A percentile compares a stretch with the other conserved stretches of the same genome.
These are phyloP conservation scores for Seladonia tumulorum DNA, from an alignment of 2,888 invertebrate genomes.

Conservation along the genomic window DNA sequence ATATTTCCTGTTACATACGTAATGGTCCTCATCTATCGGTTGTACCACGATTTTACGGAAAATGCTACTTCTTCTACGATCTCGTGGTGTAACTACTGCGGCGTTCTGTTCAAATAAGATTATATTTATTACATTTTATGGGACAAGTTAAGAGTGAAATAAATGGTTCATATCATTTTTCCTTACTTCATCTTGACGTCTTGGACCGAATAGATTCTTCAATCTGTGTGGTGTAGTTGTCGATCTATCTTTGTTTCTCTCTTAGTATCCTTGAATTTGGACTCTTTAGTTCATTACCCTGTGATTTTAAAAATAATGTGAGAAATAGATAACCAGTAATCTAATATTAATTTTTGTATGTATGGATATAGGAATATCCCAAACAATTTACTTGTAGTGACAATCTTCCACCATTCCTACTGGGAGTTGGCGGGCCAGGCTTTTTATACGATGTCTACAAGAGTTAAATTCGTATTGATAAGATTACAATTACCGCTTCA, in stretches of 20 bases:
- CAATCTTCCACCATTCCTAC: constrained; percentile 91
- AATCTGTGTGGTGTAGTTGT: constrained; percentile 79
- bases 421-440: constrained; percentile 94
- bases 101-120: constrained; percentile 68
- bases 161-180: constrained; percentile 17
- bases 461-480: constrained; percentile 28
- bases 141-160: neutral
- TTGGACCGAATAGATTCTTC: constrained; percentile 75
- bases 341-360: neutral
- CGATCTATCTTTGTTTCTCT: constrained; percentile 77
- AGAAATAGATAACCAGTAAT: neutral
- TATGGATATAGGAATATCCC: neutral
- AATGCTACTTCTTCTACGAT: constrained; percentile 76
- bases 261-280: constrained; percentile 76
- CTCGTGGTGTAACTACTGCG: constrained; percentile 74
- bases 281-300: constrained; percentile 79
- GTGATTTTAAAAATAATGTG: constrained; percentile 21
- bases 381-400: constrained; percentile 87
- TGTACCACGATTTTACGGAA: constrained; percentile 73
- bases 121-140: constrained; percentile 3
- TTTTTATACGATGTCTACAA: constrained; percentile 91
- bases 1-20: constrained; percentile 21
- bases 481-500: neutral
- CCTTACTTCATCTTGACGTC: constrained; percentile 80
- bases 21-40: constrained; percentile 37